These are phyloP conservation scores for Dendroctonus ponderosae DNA, from an alignment of 1,140 invertebrate species.

Conservation along the genomic window DNA sequence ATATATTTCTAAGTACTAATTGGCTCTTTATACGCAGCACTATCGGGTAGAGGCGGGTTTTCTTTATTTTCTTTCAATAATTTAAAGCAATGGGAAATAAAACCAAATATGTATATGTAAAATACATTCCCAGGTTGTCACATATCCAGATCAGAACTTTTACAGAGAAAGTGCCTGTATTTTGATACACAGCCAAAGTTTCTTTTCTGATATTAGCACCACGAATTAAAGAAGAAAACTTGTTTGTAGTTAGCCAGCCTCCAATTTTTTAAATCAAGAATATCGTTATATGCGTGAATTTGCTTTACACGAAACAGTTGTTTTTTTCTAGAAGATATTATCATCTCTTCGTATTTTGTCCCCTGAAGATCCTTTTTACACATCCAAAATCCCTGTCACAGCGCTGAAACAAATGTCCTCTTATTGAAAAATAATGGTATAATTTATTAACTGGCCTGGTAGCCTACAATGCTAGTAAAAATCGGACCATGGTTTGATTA, in stretches of 20 bases:
- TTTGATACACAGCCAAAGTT: conserved; percentile 30
- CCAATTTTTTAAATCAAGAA: conserved; percentile 35
- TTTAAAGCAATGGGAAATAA: too few species aligned
- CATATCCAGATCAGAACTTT: conserved; percentile 23
- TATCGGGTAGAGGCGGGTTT: too few species aligned
- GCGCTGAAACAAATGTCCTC: conserved; percentile 45
- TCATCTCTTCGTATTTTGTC: conserved; percentile 37
- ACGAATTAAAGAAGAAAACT: neutral
- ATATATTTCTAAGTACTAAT: too few species aligned
- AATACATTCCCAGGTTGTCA: conserved; percentile 6
- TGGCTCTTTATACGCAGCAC: too few species aligned
- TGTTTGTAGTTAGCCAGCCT: conserved; percentile 28
- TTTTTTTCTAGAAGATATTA: conserved; percentile 32
- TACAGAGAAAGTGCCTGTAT: conserved; percentile 25
- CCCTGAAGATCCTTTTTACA: conserved; percentile 37
- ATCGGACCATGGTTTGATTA: conserved; percentile 39
- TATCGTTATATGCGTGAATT: conserved; percentile 32
- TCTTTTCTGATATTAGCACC: conserved; percentile 8
- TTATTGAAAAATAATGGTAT: conserved; percentile 42
- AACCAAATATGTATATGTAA: too few species aligned
- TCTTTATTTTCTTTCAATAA: too few species aligned
- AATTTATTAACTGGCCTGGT: conserved; percentile 39
- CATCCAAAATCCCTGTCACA: conserved; percentile 45
- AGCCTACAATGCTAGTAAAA: conserved; percentile 34
- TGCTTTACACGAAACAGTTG: conserved; percentile 32